phyloP scores from a whole-genome alignment of 2,113 vertebrate species.

The Zeus faber region DNA sequence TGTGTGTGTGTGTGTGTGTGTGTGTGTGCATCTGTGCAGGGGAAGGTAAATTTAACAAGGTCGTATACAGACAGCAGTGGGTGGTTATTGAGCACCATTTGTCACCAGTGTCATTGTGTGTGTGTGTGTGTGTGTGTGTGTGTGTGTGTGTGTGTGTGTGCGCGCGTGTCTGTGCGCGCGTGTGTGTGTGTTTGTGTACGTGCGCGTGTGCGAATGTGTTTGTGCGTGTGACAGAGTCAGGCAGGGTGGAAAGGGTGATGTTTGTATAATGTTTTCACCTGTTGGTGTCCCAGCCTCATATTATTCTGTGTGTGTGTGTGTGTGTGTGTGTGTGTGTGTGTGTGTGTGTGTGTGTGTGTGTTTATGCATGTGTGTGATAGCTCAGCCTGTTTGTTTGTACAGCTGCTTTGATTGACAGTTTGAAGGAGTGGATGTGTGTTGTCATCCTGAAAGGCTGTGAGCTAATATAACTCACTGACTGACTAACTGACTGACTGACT shows the following conservation, averaged over 20 bases:
- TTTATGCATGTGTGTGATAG: background rate
- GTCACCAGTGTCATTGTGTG: background rate
- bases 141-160: background rate
- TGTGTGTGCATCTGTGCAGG: background rate
- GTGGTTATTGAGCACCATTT: background rate
- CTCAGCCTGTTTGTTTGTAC: background rate
- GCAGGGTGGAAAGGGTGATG: background rate
- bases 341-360: background rate
- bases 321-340: background rate
- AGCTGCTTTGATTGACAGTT: constrained; percentile 1
- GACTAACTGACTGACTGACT: background rate
- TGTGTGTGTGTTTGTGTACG: background rate
- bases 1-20: background rate
- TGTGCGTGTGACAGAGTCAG: background rate
- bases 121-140: background rate
- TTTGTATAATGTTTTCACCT: background rate
- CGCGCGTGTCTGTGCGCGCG: background rate
- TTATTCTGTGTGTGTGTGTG: background rate
- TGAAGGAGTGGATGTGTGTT: background rate
- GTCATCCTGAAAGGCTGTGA: background rate
- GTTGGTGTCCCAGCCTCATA: background rate
- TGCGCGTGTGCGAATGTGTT: background rate
- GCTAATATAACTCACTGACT: background rate
- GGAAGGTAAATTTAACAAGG: background rate
- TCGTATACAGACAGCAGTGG: background rate